Evolutionary conservation across 2,888 invertebrate species (phyloP), one percentile per base, ranked within the genome.

Genomic region (Callyntrura sp.): DNA sequence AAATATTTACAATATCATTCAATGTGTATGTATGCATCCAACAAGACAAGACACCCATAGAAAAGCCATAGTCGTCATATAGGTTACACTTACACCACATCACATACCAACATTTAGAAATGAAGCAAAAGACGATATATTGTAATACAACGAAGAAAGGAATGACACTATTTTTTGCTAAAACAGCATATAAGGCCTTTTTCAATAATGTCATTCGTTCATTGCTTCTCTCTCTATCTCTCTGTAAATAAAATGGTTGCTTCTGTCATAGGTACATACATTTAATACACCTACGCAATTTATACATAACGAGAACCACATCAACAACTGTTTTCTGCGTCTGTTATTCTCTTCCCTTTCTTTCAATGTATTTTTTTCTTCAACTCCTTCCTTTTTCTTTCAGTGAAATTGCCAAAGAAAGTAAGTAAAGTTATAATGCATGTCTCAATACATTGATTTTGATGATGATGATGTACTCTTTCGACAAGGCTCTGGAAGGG

Each of bases 391-490:
- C 28, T 73, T 70, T 57, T 25, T 35, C 23, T 68, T n/a, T 51
- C 28, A 3, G 20, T 68, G 73, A 70, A 81, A 87, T 87, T 88
- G 88, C 88, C 88, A 81, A 88, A 81, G 68, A 87, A 70, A 87
- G 87, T 79, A 87, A 87, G 87, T 87, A 81, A 87, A 87, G 87
- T 87, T 81, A 87, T 87, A 88, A 81, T 88, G 82, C 82, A 88
- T 73, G 88, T 88, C 88, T 88, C 88, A 88, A 88, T 88, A 88
- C 88, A 88, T 88, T 88, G 82, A 87, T 88, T 88, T 88, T 82
- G 82, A 88, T 88, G 79, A 88, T 82, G 82, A 79, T 86, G 86
- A 86, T 86, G 86, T 86, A 78, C 79, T 68, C 79, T 35, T 17
- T 70, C 85, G 65, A 14, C 65, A 28, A 65, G 23, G 25, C 17